Evolutionary conservation across 2,113 vertebrate species (phyloP).

Genomic region (Gobius niger): DNA sequence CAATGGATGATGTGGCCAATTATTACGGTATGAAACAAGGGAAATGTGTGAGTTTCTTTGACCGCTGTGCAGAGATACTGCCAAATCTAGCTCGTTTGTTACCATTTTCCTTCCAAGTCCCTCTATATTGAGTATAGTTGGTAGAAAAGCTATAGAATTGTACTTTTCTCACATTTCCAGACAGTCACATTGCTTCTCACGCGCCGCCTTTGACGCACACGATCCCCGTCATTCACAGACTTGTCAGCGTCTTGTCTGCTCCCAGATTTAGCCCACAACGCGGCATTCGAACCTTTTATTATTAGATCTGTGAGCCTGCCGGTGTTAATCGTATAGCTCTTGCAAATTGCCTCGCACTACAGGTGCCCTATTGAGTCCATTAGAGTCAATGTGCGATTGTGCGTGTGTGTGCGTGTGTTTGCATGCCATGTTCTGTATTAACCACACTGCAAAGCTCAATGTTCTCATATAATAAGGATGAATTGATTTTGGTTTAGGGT

Average conservation of each 20-base stretch:
- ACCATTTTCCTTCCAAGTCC: too few species aligned
- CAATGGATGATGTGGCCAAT: background rate
- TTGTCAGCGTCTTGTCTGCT: conserved; percentile 11
- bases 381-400: background rate
- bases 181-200: conserved; percentile 7
- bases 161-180: background rate
- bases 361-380: conserved; percentile 7
- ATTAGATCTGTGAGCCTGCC: conserved; percentile 1
- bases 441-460: conserved; percentile 9
- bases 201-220: background rate
- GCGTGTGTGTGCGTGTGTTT: background rate
- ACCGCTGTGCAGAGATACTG: too few species aligned
- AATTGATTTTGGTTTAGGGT: background rate
- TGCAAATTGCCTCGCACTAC: conserved; percentile 17
- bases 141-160: background rate
- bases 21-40: background rate
- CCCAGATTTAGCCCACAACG: background rate
- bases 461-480: background rate
- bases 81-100: too few species aligned
- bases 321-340: background rate
- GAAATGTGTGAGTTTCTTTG: too few species aligned
- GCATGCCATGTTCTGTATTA: conserved; percentile 6
- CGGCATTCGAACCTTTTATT: background rate
- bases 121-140: too few species aligned
- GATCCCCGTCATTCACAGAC: conserved; percentile 4